Evolutionary conservation across 2,888 invertebrate species (phyloP).

Genomic region (Anarsia innoxiella): DNA sequence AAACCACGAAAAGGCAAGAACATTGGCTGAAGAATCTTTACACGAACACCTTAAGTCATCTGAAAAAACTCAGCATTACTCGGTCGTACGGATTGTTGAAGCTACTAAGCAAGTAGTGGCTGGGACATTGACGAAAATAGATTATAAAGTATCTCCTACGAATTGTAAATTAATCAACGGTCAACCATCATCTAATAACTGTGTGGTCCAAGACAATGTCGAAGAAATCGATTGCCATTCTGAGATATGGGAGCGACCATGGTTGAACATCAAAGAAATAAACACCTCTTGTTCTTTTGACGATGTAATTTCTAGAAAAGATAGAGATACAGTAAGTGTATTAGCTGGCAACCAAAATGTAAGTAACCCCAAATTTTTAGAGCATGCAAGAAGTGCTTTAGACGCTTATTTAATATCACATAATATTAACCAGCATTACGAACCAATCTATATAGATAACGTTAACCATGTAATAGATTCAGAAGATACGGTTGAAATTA

Average conservation of each 20-base stretch:
- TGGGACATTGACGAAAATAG: constrained; percentile 54
- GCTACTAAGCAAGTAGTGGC: neutral
- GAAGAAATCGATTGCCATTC: constrained; percentile 43
- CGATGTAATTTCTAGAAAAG: too few species aligned
- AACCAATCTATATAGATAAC: constrained; percentile 17
- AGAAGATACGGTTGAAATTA: constrained; percentile 25
- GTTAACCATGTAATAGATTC: constrained; percentile 32
- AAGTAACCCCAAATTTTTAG: constrained; percentile 18
- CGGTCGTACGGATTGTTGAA: neutral
- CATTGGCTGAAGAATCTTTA: constrained; percentile 35
- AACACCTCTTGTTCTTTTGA: too few species aligned
- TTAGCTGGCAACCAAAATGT: constrained; percentile 23
- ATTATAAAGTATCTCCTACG: constrained; percentile 66
- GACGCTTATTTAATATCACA: constrained; percentile 23
- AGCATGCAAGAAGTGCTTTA: constrained; percentile 24
- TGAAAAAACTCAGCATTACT: constrained; percentile 12
- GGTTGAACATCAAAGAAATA: constrained; percentile 57
- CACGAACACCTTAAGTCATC: constrained; percentile 25
- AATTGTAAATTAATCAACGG: constrained; percentile 27
- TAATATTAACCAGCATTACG: constrained; percentile 15
- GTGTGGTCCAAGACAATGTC: constrained; percentile 2
- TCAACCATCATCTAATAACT: constrained; percentile 1
- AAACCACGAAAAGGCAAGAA: constrained; percentile 18
- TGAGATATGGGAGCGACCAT: constrained; percentile 73
- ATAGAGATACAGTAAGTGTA: too few species aligned